phyloP scores from a whole-genome alignment of 2,888 invertebrate genomes.

The Endotricha flammealis region DNA sequence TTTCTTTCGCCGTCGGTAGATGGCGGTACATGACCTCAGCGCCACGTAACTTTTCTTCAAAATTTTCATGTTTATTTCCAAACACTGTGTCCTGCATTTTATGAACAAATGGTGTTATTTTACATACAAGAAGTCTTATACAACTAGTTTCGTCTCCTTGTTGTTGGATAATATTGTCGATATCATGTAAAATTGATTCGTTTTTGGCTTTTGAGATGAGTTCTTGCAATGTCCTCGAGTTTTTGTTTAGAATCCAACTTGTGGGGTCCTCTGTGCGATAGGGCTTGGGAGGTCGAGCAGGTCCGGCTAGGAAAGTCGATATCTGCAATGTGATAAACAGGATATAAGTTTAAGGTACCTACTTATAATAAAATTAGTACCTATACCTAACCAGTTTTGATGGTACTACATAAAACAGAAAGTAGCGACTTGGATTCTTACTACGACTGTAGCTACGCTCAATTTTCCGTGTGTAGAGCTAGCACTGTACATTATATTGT shows the following conservation, averaged over 20 bases:
- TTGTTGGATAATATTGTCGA: constrained; percentile 79
- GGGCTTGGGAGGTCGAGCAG: constrained; percentile 37
- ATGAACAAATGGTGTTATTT: constrained; percentile 85
- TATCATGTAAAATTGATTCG: constrained; percentile 77
- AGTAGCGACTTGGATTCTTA: no score
- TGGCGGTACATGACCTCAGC: constrained; percentile 76
- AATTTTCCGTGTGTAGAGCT: no score
- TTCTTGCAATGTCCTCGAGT: constrained; percentile 74
- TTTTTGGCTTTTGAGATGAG: constrained; percentile 80
- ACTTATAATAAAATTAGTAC: no score
- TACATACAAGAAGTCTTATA: constrained; percentile 85
- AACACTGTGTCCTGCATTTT: constrained; percentile 86
- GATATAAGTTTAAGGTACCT: no score
- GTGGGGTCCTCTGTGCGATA: constrained; percentile 51
- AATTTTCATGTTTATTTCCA: constrained; percentile 42
- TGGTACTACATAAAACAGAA: no score
- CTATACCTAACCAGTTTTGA: no score
- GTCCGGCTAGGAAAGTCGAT: constrained; percentile 73
- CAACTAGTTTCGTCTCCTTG: constrained; percentile 82
- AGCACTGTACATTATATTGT: no score
- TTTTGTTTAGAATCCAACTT: constrained; percentile 81
- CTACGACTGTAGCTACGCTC: no score
- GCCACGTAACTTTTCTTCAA: constrained; percentile 41
- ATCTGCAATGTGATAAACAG: constrained; percentile 78
- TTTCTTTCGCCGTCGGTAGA: constrained; percentile 80